Base-by-base conservation (phyloP, 2,113 vertebrate species). In the Chionomys nivalis region DNA sequence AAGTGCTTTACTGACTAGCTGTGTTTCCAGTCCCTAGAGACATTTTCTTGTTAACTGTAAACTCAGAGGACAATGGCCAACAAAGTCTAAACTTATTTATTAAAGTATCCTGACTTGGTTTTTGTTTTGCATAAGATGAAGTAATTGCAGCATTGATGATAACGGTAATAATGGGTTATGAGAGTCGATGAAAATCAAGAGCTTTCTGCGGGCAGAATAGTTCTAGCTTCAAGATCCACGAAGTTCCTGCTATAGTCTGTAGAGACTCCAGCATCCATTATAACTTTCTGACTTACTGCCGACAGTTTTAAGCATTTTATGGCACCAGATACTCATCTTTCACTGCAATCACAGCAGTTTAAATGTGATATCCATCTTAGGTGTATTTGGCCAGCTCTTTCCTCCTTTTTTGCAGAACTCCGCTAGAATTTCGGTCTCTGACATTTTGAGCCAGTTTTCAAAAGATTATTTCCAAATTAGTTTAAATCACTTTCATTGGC, bases 401-500 rank as follows among this genome's bases (percentile, higher is more conserved):
- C 24, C 52, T 16, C 24, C n/a, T 83, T 82, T 82, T 68, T 76
- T 76, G 31, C 47, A 75, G 63, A 68, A 70, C 26, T n/a, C 39
- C 8, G 4, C 42, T 88, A 83, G 42, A 76, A 87, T 89, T 94
- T 88, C 86, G 72, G 36, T 72, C 82, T 93, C 47, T 96, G 83
- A 61, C 61, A 81, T 91, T 96, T 85, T 26, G 68, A 93, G 90
- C 90, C 9, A 58, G 36, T 76, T 94, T 95, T 94, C 58, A 42
- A 85, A 89, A 90, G 55, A 63, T 93, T 47, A 39, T 87, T 93
- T 89, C 72, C 68, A 87, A 93, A 52, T 93, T 86, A 77, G 61
- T 95, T 91, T 68, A 92, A 86, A 91, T 96, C 21, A 26, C 82
- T 77, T 93, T 83, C 70, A 47, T 89, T 96, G 58, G 78, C 73